Percentiles rank a stretch among this genome's conserved stretches.
phyloP scores from a whole-genome alignment of 2,113 vertebrate genomes.

The Phrynosoma blainvillii region DNA sequence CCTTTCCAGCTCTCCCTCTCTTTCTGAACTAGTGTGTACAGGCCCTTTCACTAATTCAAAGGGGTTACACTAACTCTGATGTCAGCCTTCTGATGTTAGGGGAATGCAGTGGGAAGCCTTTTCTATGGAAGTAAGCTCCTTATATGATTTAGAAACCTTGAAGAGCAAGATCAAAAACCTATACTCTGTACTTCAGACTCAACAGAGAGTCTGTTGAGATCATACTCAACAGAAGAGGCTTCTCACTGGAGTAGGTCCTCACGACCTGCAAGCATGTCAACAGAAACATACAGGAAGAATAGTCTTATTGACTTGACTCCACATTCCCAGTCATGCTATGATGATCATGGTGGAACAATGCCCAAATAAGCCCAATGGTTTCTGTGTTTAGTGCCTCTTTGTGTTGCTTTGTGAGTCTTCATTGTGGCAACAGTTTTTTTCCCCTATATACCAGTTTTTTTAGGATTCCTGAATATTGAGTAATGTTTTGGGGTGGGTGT shows the following conservation, averaged over 20 bases:
- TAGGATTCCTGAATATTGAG: neutral
- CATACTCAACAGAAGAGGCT: neutral
- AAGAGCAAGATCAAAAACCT: neutral
- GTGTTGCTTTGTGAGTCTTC: neutral
- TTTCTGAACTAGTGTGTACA: too few relatives aligned
- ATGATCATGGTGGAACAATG: neutral
- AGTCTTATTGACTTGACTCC: neutral
- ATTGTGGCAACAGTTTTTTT: neutral
- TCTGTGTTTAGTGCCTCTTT: neutral
- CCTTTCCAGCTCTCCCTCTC: too few relatives aligned
- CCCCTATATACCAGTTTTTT: neutral
- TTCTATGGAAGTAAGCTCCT: neutral
- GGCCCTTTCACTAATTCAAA: too few relatives aligned
- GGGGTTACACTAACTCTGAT: too few relatives aligned
- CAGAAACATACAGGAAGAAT: too few relatives aligned
- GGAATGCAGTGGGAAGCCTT: neutral
- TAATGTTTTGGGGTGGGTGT: neutral
- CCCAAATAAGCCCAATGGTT: neutral
- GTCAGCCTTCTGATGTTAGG: neutral
- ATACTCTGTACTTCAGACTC: too few relatives aligned
- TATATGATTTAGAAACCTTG: neutral
- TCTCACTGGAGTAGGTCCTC: neutral
- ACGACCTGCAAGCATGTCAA: neutral
- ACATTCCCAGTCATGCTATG: neutral
- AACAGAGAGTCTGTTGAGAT: too few relatives aligned